Percentiles rank a stretch among this genome's conserved stretches.
Conservation (phyloP, 2,113 vertebrate species). For the Sigmodon hispidus region DNA sequence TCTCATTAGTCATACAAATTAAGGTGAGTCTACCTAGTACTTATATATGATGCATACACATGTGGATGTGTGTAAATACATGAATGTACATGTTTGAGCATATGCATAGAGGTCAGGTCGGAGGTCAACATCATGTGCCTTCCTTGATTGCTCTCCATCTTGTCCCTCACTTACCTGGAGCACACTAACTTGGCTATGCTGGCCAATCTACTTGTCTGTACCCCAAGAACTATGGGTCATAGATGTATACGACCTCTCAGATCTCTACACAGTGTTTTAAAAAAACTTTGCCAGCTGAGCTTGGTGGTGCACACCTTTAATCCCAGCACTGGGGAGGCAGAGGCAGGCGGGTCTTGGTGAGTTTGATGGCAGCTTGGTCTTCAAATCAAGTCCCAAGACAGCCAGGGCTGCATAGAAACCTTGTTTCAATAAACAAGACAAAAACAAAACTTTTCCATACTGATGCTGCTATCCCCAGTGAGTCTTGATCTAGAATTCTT, state of each 20-base stretch:
- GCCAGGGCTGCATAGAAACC: background rate
- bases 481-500: constrained; percentile 40
- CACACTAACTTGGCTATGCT: background rate
- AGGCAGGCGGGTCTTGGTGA: background rate
- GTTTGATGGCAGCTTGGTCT: background rate
- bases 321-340: background rate
- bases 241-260: background rate
- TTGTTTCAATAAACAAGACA: background rate
- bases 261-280: background rate
- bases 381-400: background rate
- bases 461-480: background rate
- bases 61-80: no score
- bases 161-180: background rate
- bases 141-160: background rate
- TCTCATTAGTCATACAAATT: constrained; percentile 36
- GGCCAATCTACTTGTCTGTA: background rate
- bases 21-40: background rate
- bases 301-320: background rate
- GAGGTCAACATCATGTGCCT: background rate
- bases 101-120: background rate
- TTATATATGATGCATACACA: background rate
- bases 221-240: background rate
- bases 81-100: no score
- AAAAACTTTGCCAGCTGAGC: background rate
- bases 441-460: background rate